phyloP scores from a whole-genome alignment of 2,113 vertebrate species.

The Asarcornis scutulata region DNA sequence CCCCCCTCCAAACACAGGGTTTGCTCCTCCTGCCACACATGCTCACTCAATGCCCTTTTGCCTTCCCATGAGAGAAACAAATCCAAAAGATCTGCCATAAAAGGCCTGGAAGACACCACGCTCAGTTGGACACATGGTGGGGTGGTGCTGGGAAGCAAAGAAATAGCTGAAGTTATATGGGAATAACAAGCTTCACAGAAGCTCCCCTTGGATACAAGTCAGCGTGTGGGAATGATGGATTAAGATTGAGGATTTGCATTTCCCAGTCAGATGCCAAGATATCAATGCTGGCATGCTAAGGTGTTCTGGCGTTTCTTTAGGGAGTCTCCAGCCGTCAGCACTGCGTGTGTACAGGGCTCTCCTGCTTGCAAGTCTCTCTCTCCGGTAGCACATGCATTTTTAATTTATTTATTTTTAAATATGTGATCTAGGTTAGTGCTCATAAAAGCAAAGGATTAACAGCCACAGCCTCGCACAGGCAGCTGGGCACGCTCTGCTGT shows the following conservation, averaged over 20 bases:
- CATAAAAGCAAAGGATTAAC: constrained; percentile 7
- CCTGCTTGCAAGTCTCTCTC: not conserved
- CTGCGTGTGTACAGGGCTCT: not conserved
- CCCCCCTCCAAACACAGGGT: not conserved
- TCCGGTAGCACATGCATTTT: not conserved
- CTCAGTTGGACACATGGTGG: not conserved
- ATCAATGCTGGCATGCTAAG: not conserved
- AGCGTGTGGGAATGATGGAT: constrained; percentile 34
- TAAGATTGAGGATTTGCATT: constrained; percentile 43
- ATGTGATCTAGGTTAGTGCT: not conserved
- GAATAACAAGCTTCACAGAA: constrained; percentile 40
- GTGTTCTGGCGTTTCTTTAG: not conserved
- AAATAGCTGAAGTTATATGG: constrained; percentile 29
- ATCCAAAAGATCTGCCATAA: not conserved
- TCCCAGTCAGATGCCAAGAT: constrained; percentile 50
- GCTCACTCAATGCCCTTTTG: not conserved
- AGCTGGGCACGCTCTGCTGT: constrained; percentile 26
- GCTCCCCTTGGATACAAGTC: constrained; percentile 28
- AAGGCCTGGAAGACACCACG: not conserved
- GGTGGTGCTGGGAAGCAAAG: constrained; percentile 15
- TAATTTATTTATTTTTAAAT: not conserved
- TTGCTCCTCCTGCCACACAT: not conserved
- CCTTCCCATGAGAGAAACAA: not conserved
- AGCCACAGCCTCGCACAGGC: not conserved
- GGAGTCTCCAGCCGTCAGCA: not conserved